Evolutionary conservation across 2,888 invertebrate species (phyloP), one percentile per base, ranked within the genome.

Genomic region (Plagodis pulveraria): DNA sequence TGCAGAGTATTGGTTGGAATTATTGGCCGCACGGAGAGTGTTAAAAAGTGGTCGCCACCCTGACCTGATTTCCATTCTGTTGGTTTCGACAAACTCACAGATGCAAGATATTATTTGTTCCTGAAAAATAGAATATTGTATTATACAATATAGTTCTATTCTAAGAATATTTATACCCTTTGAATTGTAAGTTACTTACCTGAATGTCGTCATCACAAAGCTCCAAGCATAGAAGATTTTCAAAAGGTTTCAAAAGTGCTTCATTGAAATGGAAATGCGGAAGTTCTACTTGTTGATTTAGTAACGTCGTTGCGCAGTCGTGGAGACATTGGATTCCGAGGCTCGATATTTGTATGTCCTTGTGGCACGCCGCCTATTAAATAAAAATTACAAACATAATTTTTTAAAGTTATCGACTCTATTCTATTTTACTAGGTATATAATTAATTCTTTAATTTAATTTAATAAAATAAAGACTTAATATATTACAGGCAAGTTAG

Each of bases 21-120:
- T 96, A 46, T 95, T 94, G 0, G 98, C 98, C 46, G 98, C 98
- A 22, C 98, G 94, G 45, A 99, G 87, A 0, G 99, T 98, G 9
- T 98, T 98, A 80, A 99, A 99, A 1, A 99, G 89, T 0, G 99
- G 98, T 54, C 99, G 94, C 99, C 99, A 99, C 0, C 99, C 99
- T 0, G 98, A 98, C 69, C 97, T 95, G 44, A 99, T 98, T 91
- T 99, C 98, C 62, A 96, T 96, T 72, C 98, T 94, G 83, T 98
- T 98, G 0, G 97, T 97, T 86, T 99, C 98, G 0, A 99, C 99
- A 74, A 99, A 97, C 86, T 98, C 98, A 83, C 98, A 98, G 49
- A 99, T 95, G 72, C 98, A 98, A 55, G 98, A 97, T 46, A 99
- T 97, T 73, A 99, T 98, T 91, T 96, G 96, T 82, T 96, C 96